A percentile compares a stretch with the other conserved stretches of the same genome.
Conservation (phyloP, 2,113 vertebrate species). For the Brienomyrus longianalis region DNA sequence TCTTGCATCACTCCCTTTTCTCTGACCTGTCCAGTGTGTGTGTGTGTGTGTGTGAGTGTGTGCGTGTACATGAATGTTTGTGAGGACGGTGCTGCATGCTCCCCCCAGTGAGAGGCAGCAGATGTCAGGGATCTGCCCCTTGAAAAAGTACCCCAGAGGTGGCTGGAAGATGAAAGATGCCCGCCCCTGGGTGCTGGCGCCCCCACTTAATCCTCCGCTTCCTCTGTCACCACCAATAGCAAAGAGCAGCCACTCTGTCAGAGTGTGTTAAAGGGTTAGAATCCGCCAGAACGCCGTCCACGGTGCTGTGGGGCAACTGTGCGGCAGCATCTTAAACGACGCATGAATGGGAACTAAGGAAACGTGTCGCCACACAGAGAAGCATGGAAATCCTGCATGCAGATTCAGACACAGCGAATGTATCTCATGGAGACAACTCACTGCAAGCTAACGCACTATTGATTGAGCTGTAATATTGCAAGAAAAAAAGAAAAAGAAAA, state of each 20-base stretch:
- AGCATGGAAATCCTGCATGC: neutral
- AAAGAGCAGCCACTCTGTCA: neutral
- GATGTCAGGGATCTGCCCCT: slow-evolving; percentile 57
- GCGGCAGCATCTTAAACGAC: neutral
- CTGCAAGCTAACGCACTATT: neutral
- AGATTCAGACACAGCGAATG: too few relatives aligned
- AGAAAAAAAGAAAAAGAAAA: neutral
- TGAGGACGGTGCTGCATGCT: neutral
- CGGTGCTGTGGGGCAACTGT: neutral
- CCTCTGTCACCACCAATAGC: slow-evolving; percentile 24
- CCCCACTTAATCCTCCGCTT: slow-evolving; percentile 47
- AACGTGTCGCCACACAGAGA: too few relatives aligned
- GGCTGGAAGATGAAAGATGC: slow-evolving; percentile 59
- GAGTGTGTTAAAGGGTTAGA: neutral
- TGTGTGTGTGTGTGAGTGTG: neutral
- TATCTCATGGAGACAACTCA: neutral
- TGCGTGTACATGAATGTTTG: neutral
- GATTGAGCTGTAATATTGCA: neutral
- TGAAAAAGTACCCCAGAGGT: slow-evolving; percentile 54
- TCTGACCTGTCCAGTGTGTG: neutral
- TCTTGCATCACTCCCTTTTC: neutral
- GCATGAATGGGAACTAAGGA: neutral
- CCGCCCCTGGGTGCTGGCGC: slow-evolving; percentile 39
- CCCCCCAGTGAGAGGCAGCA: slow-evolving; percentile 50
- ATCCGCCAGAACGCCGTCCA: neutral